These are phyloP conservation scores for Tinea semifulvella DNA, from an alignment of 2,888 invertebrate genomes.

Conservation along the genomic window DNA sequence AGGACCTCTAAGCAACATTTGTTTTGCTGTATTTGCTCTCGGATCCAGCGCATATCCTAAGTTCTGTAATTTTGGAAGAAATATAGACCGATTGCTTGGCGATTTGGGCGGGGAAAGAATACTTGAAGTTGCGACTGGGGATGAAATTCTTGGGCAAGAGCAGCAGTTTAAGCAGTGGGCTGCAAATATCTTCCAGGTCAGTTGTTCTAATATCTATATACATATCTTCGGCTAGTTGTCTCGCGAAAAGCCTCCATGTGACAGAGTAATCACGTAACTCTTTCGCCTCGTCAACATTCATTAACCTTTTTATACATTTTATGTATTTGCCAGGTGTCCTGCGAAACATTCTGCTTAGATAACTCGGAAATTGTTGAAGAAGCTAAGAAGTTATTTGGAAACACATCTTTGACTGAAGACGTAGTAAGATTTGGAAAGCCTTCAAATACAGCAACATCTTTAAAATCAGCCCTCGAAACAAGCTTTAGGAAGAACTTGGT, in stretches of 20 bases:
- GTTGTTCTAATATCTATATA: too few relatives aligned
- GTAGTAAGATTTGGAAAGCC: slow-evolving; percentile 76
- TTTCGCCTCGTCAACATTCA: too few relatives aligned
- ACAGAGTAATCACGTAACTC: too few relatives aligned
- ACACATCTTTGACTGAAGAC: slow-evolving; percentile 75
- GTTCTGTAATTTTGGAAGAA: slow-evolving; percentile 93
- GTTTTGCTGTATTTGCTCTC: slow-evolving; percentile 92
- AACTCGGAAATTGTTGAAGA: slow-evolving; percentile 86
- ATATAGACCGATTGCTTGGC: slow-evolving; percentile 86
- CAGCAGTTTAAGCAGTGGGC: slow-evolving; percentile 93
- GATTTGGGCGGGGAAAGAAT: slow-evolving; percentile 91
- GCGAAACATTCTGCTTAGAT: slow-evolving; percentile 92
- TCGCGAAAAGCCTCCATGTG: neutral
- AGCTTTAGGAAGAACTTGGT: slow-evolving; percentile 50
- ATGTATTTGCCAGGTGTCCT: slow-evolving; percentile 72
- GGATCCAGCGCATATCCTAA: slow-evolving; percentile 97
- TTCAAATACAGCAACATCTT: slow-evolving; percentile 27
- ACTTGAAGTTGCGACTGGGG: slow-evolving; percentile 81
- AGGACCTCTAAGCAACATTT: slow-evolving; percentile 88
- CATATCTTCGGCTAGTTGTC: too few relatives aligned
- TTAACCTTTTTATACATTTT: too few relatives aligned
- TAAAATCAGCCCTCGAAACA: slow-evolving; percentile 38
- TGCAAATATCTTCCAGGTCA: slow-evolving; percentile 83
- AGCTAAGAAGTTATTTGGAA: slow-evolving; percentile 79
- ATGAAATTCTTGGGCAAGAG: slow-evolving; percentile 95